phyloP scores from a whole-genome alignment of 2,888 invertebrate species.

The Meiosimyza decipiens region DNA sequence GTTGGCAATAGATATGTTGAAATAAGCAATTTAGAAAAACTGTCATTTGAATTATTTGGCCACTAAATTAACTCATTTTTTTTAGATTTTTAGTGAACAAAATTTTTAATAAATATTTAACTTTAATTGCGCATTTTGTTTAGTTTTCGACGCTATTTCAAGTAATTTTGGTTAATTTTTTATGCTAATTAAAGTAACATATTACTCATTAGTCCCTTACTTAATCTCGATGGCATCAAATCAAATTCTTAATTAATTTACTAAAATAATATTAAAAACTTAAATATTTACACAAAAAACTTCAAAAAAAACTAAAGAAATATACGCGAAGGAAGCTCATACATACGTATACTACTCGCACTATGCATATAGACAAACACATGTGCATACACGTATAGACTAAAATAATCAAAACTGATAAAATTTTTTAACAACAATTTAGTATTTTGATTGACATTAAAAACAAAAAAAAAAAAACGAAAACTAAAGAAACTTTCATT shows the following conservation, averaged over 20 bases:
- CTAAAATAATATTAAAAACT: constrained; percentile 1
- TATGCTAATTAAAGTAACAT: too few species aligned
- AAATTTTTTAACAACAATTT: constrained; percentile 3
- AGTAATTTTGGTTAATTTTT: too few species aligned
- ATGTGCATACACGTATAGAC: not conserved
- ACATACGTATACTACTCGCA: not conserved
- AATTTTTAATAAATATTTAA: too few species aligned
- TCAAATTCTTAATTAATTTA: not conserved
- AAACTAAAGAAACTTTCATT: not conserved
- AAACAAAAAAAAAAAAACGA: not conserved
- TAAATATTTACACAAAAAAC: not conserved
- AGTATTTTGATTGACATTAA: constrained; percentile 12
- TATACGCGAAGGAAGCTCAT: not conserved
- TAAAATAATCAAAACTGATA: constrained; percentile 14
- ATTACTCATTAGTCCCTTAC: not conserved
- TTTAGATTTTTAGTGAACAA: too few species aligned
- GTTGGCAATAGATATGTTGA: too few species aligned
- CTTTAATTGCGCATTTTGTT: too few species aligned
- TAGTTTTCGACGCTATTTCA: too few species aligned
- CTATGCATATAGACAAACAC: not conserved
- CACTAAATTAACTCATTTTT: too few species aligned
- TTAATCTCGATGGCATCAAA: constrained; percentile 6
- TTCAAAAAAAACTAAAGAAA: not conserved
- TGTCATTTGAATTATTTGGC: too few species aligned
- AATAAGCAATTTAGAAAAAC: too few species aligned